Conservation (phyloP, 1,140 invertebrate species). For the Magallana gigas region DNA sequence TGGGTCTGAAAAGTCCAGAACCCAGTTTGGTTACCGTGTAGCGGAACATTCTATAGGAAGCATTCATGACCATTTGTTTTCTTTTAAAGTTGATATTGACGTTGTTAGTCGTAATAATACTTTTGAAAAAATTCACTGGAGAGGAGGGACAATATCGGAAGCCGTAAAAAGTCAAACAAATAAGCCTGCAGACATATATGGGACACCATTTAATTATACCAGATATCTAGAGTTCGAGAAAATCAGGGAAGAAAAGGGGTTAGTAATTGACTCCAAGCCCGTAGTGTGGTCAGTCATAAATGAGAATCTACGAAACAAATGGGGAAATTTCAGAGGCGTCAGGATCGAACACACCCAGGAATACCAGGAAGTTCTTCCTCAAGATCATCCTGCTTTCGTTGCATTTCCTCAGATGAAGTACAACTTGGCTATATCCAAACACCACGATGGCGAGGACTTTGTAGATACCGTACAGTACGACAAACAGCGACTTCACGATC, state of each 20-base stretch:
- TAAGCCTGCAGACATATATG: conserved; percentile 7
- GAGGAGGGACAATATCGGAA: conserved; percentile 47
- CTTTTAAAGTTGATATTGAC: conserved; percentile 60
- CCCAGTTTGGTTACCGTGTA: conserved; percentile 54
- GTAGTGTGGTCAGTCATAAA: conserved; percentile 56
- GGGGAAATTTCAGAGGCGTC: conserved; percentile 46
- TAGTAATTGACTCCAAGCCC: conserved; percentile 43
- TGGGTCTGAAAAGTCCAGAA: conserved; percentile 9
- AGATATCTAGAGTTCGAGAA: conserved; percentile 51
- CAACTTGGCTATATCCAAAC: conserved; percentile 49
- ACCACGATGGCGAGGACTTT: conserved; percentile 48
- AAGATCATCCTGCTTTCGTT: conserved; percentile 38
- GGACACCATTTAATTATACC: conserved; percentile 48
- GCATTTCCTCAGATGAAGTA: conserved; percentile 50
- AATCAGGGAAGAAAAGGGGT: conserved; percentile 40
- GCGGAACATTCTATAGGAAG: conserved; percentile 43
- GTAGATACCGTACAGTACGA: conserved; percentile 27
- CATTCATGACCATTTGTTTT: conserved; percentile 60
- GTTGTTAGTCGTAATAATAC: conserved; percentile 51
- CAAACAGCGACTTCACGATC: conserved; percentile 30
- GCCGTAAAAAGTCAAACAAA: conserved; percentile 40
- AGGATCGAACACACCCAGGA: conserved; percentile 39
- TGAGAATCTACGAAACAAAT: conserved; percentile 50
- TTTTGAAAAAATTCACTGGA: conserved; percentile 57
- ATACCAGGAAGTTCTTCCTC: conserved; percentile 35